These are phyloP conservation scores for Heteronetta atricapilla DNA, from an alignment of 2,113 vertebrate genomes.

Conservation along the genomic window DNA sequence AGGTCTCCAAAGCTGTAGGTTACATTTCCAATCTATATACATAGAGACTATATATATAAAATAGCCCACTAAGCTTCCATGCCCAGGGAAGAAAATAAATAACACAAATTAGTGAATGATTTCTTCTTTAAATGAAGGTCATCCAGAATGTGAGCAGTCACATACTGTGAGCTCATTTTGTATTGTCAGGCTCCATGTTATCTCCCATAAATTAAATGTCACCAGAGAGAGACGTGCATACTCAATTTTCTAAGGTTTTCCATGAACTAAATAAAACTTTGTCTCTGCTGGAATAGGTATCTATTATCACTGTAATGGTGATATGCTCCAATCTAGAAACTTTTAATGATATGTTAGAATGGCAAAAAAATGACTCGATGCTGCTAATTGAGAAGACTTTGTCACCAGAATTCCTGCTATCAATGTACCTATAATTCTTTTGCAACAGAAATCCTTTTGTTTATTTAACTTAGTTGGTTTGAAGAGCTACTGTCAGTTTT, in stretches of 20 bases:
- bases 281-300: neutral
- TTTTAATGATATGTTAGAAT: neutral
- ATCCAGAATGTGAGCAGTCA: neutral
- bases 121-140: conserved; percentile 8
- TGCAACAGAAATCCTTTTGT: neutral
- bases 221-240: neutral
- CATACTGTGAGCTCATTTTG: neutral
- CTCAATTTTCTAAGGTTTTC: neutral
- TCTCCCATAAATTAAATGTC: conserved; percentile 14
- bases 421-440: neutral
- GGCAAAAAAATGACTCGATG: neutral
- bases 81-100: neutral
- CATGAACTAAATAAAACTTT: neutral
- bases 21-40: neutral
- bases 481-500: neutral
- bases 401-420: neutral
- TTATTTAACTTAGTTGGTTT: neutral
- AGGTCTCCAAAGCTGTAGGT: neutral
- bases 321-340: neutral
- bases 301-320: neutral
- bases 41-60: neutral
- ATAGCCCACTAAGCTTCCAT: neutral
- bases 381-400: neutral
- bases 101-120: neutral
- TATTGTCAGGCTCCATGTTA: neutral